Percentiles rank a stretch among this genome's conserved stretches.
These are phyloP conservation scores for Rhamnusium bicolor DNA, from an alignment of 2,888 invertebrate genomes.

Conservation along the genomic window DNA sequence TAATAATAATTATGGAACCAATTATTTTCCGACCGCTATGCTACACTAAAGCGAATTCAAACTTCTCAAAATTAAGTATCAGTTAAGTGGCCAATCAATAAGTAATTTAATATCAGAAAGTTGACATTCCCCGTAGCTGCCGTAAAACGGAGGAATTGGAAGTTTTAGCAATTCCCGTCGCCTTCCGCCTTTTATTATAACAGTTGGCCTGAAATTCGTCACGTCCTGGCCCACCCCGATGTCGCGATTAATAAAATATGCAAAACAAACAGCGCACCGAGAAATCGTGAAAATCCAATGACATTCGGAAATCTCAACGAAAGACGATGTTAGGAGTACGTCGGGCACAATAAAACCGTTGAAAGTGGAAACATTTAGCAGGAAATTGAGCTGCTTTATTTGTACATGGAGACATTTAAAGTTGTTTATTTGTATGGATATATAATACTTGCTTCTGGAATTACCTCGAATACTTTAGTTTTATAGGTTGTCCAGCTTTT, in stretches of 20 bases:
- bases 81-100: constrained; percentile 47
- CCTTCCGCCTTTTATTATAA: constrained; percentile 53
- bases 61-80: constrained; percentile 37
- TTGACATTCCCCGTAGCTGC: constrained; percentile 27
- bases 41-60: constrained; percentile 15
- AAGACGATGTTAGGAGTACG: constrained; percentile 42
- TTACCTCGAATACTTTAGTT: constrained; percentile 19
- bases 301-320: constrained; percentile 52
- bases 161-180: constrained; percentile 53
- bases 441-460: constrained; percentile 21
- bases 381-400: constrained; percentile 50
- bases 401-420: constrained; percentile 29
- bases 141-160: constrained; percentile 25
- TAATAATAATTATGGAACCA: constrained; percentile 29
- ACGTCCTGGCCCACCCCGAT: constrained; percentile 46
- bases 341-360: constrained; percentile 48
- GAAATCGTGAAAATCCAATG: constrained; percentile 55
- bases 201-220: constrained; percentile 54
- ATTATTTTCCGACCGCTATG: constrained; percentile 19
- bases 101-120: constrained; percentile 44
- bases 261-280: constrained; percentile 59
- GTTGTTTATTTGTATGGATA: constrained; percentile 43
- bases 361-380: constrained; percentile 47
- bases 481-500: constrained; percentile 15
- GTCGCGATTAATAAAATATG: constrained; percentile 64